A percentile compares a stretch with the other conserved stretches of the same genome.
Conservation (phyloP, 1,140 invertebrate genomes). For the Calephelis nemesis region DNA sequence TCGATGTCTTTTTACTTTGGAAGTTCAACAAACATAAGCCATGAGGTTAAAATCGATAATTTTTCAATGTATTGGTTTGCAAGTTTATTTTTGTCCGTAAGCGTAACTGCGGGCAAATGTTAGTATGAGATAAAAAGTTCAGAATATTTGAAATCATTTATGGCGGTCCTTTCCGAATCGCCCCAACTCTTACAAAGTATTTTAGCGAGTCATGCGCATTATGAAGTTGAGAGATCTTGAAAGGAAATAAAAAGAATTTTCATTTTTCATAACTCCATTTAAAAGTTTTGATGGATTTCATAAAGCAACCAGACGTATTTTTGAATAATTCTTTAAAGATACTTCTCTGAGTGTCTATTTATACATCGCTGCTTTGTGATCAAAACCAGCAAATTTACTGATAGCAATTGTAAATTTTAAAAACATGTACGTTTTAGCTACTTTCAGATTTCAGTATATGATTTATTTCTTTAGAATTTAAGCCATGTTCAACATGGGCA, state of each 20-base stretch:
- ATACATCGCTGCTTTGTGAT: neutral
- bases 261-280: constrained; percentile 44
- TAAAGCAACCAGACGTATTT: constrained; percentile 29
- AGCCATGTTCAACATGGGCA: too few species aligned
- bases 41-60: too few species aligned
- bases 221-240: constrained; percentile 31
- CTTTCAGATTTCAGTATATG: too few species aligned
- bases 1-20: too few species aligned
- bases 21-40: too few species aligned
- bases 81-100: neutral
- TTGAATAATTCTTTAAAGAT: constrained; percentile 16
- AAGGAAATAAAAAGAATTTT: constrained; percentile 35
- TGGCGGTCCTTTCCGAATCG: neutral
- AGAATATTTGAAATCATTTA: neutral
- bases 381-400: neutral
- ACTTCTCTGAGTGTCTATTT: constrained; percentile 5
- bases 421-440: too few species aligned
- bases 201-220: constrained; percentile 41
- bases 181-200: constrained; percentile 11
- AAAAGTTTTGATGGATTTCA: constrained; percentile 48
- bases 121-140: neutral
- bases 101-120: neutral
- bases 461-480: too few species aligned
- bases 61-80: too few species aligned
- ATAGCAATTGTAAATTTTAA: too few species aligned